A percentile compares a stretch with the other conserved stretches of the same genome.
Evolutionary conservation across 1,140 invertebrate species (phyloP).

Genomic region (Macrosteles quadrilineatus): DNA sequence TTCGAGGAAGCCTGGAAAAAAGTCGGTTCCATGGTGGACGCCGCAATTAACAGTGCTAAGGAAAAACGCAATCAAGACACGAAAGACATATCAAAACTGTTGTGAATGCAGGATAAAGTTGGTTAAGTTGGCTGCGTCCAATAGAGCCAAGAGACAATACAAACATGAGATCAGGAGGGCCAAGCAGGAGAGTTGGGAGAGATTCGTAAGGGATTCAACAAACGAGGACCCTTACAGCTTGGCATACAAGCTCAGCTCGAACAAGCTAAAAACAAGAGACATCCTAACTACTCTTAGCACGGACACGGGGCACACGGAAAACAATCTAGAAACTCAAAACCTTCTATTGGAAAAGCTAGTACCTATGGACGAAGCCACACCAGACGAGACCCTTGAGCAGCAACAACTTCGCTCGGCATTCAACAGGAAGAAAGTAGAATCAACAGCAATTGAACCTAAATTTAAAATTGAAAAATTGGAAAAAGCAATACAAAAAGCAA

Average conservation of each 20-base stretch:
- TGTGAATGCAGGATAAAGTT: not conserved
- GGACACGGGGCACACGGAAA: not conserved
- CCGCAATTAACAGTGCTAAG: not conserved
- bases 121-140: not conserved
- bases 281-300: not conserved
- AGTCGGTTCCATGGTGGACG: not conserved
- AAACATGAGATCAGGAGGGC: not conserved
- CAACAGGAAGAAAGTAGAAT: not conserved
- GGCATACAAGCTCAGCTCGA: not conserved
- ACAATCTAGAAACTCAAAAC: not conserved
- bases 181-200: not conserved
- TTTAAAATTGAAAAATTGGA: not conserved
- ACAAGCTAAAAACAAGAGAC: not conserved
- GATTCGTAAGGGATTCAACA: not conserved
- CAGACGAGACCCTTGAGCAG: not conserved
- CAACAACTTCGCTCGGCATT: not conserved
- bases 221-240: not conserved
- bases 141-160: not conserved
- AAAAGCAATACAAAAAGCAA: not conserved
- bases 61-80: not conserved
- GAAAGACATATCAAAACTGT: not conserved
- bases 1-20: not conserved
- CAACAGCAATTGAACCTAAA: not conserved
- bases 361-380: not conserved
- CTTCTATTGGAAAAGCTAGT: not conserved